These are phyloP conservation scores for Agelastica alni DNA, from an alignment of 2,888 invertebrate species.

Conservation along the genomic window DNA sequence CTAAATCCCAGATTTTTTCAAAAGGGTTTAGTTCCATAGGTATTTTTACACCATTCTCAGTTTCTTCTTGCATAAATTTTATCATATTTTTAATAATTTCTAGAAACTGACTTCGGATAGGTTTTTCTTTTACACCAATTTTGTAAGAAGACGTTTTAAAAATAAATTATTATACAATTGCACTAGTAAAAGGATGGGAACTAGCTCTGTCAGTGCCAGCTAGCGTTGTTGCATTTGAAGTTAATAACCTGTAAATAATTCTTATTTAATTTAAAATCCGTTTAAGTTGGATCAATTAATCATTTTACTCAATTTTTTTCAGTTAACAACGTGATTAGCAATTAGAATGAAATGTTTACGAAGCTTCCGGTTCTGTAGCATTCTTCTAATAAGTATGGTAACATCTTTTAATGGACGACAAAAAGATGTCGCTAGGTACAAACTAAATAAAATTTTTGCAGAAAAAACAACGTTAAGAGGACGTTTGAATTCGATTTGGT, in stretches of 20 bases:
- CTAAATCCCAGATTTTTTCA: no score
- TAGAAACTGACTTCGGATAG: conserved; percentile 75
- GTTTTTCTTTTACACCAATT: no score
- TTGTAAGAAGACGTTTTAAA: conserved; percentile 86
- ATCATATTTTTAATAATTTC: conserved; percentile 67
- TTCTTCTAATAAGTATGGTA: conserved; percentile 76
- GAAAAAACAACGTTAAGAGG: conserved; percentile 70
- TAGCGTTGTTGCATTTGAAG: conserved; percentile 71
- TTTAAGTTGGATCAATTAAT: background rate
- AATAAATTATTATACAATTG: conserved; percentile 75
- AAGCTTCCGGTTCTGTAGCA: conserved; percentile 76
- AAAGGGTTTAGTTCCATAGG: no score
- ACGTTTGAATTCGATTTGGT: conserved; percentile 71
- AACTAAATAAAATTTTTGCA: conserved; percentile 64
- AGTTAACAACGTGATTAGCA: conserved; percentile 67
- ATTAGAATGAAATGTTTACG: conserved; percentile 74
- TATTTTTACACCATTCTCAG: no score
- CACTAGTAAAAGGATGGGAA: conserved; percentile 83
- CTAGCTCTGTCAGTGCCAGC: conserved; percentile 78
- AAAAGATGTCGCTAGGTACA: conserved; percentile 72
- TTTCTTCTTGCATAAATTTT: no score
- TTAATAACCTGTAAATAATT: conserved; percentile 67
- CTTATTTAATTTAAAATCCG: background rate
- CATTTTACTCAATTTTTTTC: no score
- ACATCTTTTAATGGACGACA: conserved; percentile 77